Percentiles rank a stretch among this genome's conserved stretches.
phyloP scores from a whole-genome alignment of 53 echinoderm and acorn worm genomes.

The Temnopleurus reevesii region DNA sequence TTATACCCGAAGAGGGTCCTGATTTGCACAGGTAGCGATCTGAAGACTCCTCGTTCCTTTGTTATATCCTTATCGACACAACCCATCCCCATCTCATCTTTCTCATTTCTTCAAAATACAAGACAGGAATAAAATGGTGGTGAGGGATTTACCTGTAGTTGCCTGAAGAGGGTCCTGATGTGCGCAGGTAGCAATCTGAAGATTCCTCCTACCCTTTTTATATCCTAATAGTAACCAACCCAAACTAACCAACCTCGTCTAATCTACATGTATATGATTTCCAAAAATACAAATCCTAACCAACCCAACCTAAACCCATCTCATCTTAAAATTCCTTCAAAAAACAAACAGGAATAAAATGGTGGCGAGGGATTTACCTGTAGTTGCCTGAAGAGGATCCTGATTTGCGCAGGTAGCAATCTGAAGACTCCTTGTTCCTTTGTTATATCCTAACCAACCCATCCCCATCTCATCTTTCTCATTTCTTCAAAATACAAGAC shows the following conservation, averaged over 20 bases:
- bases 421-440: constrained; percentile 62
- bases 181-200: constrained; percentile 86
- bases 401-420: constrained; percentile 96
- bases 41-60: constrained; percentile 66
- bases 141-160: constrained; percentile 95
- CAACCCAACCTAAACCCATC: constrained; percentile 99
- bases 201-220: constrained; percentile 63
- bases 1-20: constrained; percentile 94
- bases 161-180: constrained; percentile 93
- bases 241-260: constrained; percentile 99
- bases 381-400: constrained; percentile 90
- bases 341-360: too few relatives aligned
- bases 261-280: too few relatives aligned
- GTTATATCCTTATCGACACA: constrained; percentile 86
- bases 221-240: constrained; percentile 92
- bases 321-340: too few relatives aligned
- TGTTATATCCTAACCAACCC: constrained; percentile 93
- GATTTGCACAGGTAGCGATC: constrained; percentile 95
- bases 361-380: too few relatives aligned
- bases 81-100: constrained; percentile 52
- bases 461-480: neutral
- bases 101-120: too few relatives aligned
- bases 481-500: too few relatives aligned
- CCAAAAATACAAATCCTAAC: too few relatives aligned
- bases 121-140: too few relatives aligned